Evolutionary conservation across 2,888 invertebrate species (phyloP).

Genomic region (Microplitis deprimator): DNA sequence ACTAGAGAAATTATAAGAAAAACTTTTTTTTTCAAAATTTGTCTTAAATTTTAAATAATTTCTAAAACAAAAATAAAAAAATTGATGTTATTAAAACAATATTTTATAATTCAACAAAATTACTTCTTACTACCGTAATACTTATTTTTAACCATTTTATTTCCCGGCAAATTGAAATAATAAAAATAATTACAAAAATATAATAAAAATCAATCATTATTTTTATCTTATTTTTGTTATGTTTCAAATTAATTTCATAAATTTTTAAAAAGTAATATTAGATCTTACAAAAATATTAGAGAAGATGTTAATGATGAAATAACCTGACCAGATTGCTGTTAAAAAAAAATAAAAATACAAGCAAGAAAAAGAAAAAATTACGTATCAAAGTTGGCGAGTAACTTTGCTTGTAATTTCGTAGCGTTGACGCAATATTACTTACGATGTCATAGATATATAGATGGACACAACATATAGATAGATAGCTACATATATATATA

Average conservation of each 20-base stretch:
- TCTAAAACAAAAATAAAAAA: no score
- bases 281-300: not conserved
- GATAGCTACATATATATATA: not conserved
- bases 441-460: constrained; percentile 27
- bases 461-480: not conserved
- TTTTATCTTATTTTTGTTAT: not conserved
- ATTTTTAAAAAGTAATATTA: not conserved
- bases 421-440: constrained; percentile 19
- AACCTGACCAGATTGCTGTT: not conserved
- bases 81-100: no score
- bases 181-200: no score
- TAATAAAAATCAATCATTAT: no score
- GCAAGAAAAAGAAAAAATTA: not conserved
- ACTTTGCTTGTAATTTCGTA: constrained; percentile 20
- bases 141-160: no score
- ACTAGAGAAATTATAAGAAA: no score
- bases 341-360: not conserved
- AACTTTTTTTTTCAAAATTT: no score
- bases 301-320: constrained; percentile 17
- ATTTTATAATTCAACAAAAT: no score
- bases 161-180: no score
- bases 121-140: no score
- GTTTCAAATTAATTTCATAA: not conserved
- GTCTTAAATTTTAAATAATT: no score
- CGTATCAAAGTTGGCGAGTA: constrained; percentile 28